Percentiles rank a stretch among this genome's conserved stretches.
Evolutionary conservation across 2,888 invertebrate species (phyloP).

Genomic region (Sisyra nigra): DNA sequence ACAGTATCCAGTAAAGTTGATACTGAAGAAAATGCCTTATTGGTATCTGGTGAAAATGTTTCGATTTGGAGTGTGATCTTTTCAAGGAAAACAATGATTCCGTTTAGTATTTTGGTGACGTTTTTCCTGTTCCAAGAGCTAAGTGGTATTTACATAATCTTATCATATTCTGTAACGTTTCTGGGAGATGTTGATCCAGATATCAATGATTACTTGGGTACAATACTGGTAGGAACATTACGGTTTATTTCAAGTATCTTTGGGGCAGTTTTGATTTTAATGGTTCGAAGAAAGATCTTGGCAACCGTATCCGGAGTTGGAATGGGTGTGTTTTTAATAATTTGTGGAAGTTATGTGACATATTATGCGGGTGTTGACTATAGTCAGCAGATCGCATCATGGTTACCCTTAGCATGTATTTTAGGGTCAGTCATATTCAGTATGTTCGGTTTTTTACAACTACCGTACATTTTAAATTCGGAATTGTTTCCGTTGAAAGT

Average conservation of each 20-base stretch:
- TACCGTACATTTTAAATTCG: constrained; percentile 62
- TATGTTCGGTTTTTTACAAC: constrained; percentile 56
- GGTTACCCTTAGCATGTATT: constrained; percentile 40
- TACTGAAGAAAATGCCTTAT: neutral
- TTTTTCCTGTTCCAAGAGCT: constrained; percentile 56
- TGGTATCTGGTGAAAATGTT: neutral
- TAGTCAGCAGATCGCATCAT: constrained; percentile 18
- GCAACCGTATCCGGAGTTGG: constrained; percentile 46
- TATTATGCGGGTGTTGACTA: constrained; percentile 21
- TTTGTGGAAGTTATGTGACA: constrained; percentile 21
- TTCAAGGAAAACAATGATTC: constrained; percentile 43
- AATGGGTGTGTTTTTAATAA: constrained; percentile 44
- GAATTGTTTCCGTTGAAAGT: constrained; percentile 53
- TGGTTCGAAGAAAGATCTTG: constrained; percentile 41
- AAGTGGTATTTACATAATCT: constrained; percentile 54
- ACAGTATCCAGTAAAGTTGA: constrained; percentile 24
- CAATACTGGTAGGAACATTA: constrained; percentile 51
- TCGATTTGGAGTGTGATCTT: constrained; percentile 20
- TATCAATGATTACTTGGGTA: constrained; percentile 45
- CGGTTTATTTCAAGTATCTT: constrained; percentile 48
- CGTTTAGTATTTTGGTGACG: constrained; percentile 43
- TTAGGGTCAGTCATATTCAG: constrained; percentile 52
- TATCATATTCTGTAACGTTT: constrained; percentile 56
- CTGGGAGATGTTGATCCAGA: constrained; percentile 49
- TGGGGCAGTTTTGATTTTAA: constrained; percentile 47